These are phyloP conservation scores for Agrochola lychnidis DNA, from an alignment of 2,888 invertebrate genomes.

Conservation along the genomic window DNA sequence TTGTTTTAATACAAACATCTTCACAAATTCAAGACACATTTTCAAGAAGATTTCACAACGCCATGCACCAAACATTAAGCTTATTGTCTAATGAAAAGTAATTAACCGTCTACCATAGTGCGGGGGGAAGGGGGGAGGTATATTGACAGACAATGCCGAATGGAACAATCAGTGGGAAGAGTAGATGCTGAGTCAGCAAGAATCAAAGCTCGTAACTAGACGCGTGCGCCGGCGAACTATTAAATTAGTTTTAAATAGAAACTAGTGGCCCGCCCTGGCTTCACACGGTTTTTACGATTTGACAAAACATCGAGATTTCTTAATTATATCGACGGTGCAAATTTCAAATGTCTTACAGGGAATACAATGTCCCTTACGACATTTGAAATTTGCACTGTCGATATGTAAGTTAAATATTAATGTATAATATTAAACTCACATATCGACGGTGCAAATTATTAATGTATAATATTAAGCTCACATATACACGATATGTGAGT, in stretches of 20 bases:
- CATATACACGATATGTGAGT: too few species aligned
- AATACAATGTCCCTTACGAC: too few species aligned
- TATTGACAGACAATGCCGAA: constrained; percentile 88
- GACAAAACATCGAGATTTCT: background rate
- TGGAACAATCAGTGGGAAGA: constrained; percentile 88
- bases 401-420: background rate
- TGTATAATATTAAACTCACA: too few species aligned
- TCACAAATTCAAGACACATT: background rate
- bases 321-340: too few species aligned
- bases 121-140: constrained; percentile 63
- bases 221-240: constrained; percentile 70
- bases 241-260: constrained; percentile 47
- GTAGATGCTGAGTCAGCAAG: constrained; percentile 88
- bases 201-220: constrained; percentile 82
- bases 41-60: constrained; percentile 66
- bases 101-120: constrained; percentile 80
- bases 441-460: too few species aligned
- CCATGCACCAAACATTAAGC: constrained; percentile 71
- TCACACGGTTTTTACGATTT: background rate
- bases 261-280: background rate
- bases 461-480: too few species aligned
- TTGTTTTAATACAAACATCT: background rate
- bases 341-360: too few species aligned
- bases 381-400: too few species aligned
- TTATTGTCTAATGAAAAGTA: constrained; percentile 90